phyloP scores from a whole-genome alignment of 2,888 invertebrate species.

The Chrysolina oricalcia region DNA sequence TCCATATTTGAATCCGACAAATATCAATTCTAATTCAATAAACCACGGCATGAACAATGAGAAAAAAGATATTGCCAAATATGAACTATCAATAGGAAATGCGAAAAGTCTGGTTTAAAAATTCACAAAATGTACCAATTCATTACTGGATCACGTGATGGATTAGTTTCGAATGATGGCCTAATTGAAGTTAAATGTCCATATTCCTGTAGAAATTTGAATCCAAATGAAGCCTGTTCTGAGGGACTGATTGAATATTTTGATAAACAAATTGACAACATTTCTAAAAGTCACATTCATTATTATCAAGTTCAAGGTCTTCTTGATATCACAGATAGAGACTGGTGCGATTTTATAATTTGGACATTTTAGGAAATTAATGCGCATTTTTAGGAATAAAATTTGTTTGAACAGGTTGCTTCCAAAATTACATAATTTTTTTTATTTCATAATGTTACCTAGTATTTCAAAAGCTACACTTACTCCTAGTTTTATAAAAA shows the following conservation, averaged over 20 bases:
- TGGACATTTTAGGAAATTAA: constrained; percentile 33
- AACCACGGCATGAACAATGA: constrained; percentile 1
- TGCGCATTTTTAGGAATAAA: constrained; percentile 7
- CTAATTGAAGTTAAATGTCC: constrained; percentile 18
- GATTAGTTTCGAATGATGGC: constrained; percentile 30
- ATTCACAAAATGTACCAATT: constrained; percentile 32
- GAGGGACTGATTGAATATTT: constrained; percentile 9
- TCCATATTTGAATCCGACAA: not conserved
- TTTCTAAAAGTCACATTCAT: constrained; percentile 28
- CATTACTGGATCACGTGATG: constrained; percentile 36
- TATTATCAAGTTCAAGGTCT: constrained; percentile 36
- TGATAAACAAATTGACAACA: not conserved
- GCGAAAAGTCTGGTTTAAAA: constrained; percentile 12
- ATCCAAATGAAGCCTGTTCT: constrained; percentile 26
- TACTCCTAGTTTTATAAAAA: constrained; percentile 7
- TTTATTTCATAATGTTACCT: not conserved
- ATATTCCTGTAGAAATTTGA: constrained; percentile 3
- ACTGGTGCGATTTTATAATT: constrained; percentile 32
- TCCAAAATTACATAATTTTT: not conserved
- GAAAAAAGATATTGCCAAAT: constrained; percentile 1
- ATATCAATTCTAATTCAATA: not conserved
- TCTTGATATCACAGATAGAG: no score
- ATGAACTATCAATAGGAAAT: not conserved
- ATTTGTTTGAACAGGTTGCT: not conserved
- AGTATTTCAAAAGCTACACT: not conserved